Conservation (phyloP, 2,888 invertebrate genomes). For the Pollenia labialis region DNA sequence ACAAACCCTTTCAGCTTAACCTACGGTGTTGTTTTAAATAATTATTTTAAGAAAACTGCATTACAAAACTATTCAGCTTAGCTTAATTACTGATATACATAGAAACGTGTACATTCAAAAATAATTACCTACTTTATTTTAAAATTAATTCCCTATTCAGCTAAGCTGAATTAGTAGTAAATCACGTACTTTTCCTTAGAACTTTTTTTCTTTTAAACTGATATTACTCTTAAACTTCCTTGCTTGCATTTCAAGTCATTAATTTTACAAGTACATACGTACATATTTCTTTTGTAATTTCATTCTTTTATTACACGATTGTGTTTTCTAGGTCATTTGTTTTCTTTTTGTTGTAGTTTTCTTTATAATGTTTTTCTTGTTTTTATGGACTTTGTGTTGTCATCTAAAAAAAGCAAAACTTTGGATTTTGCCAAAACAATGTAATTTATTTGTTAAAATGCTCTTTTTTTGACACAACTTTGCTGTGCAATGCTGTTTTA, state of each 20-base stretch:
- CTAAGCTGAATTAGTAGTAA: neutral
- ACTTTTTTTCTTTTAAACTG: neutral
- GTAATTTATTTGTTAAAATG: slow-evolving; percentile 53
- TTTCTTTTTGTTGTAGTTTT: slow-evolving; percentile 1
- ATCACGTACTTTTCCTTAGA: slow-evolving; percentile 13
- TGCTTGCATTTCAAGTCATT: slow-evolving; percentile 32
- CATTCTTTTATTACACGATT: slow-evolving; percentile 10
- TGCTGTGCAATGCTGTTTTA: neutral
- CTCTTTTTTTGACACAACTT: slow-evolving; percentile 19
- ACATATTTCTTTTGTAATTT: neutral
- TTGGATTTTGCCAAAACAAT: slow-evolving; percentile 49
- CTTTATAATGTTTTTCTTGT: neutral
- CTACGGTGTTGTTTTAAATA: no score
- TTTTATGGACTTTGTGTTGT: slow-evolving; percentile 27
- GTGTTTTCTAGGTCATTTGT: slow-evolving; percentile 49
- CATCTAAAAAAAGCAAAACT: slow-evolving; percentile 39
- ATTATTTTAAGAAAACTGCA: no score
- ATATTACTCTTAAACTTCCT: slow-evolving; percentile 13
- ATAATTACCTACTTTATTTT: neutral
- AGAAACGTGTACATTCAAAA: no score
- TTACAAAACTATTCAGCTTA: no score
- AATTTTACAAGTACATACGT: neutral
- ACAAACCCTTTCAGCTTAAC: no score
- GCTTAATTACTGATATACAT: no score
- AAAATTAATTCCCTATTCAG: neutral